Evolutionary conservation across 2,113 vertebrate genomes (phyloP).

Genomic region (Dendropsophus ebraccatus): DNA sequence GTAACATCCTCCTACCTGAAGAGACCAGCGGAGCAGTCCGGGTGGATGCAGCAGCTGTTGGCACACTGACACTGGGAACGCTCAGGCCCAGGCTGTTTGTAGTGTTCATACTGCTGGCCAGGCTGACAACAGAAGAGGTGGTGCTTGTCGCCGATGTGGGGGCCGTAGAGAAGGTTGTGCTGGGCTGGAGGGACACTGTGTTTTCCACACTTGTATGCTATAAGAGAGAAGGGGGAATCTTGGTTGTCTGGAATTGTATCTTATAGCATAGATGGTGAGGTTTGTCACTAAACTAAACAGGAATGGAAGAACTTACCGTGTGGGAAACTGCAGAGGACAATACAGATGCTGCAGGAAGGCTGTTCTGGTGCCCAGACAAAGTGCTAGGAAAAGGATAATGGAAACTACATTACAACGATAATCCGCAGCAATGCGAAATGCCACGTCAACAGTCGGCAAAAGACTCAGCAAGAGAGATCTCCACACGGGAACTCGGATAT

Average conservation of each 20-base stretch:
- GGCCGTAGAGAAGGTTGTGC: slow-evolving; percentile 77
- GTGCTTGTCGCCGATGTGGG: slow-evolving; percentile 71
- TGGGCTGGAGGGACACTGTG: slow-evolving; percentile 75
- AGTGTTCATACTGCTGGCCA: slow-evolving; percentile 76
- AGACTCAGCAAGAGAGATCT: slow-evolving; percentile 15
- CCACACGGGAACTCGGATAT: neutral
- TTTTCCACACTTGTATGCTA: slow-evolving; percentile 87
- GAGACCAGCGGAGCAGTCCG: slow-evolving; percentile 82
- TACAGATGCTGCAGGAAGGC: slow-evolving; percentile 81
- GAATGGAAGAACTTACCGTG: slow-evolving; percentile 75
- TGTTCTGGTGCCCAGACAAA: slow-evolving; percentile 79
- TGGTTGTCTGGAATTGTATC: neutral
- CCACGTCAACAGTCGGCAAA: neutral
- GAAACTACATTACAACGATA: neutral
- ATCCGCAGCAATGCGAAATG: too few species aligned
- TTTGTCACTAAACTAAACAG: neutral
- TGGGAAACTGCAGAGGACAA: slow-evolving; percentile 80
- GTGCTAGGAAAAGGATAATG: slow-evolving; percentile 66
- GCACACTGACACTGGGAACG: slow-evolving; percentile 78
- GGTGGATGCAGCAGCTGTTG: slow-evolving; percentile 73
- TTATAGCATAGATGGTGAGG: neutral
- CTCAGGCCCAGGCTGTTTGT: slow-evolving; percentile 80
- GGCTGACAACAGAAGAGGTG: slow-evolving; percentile 75
- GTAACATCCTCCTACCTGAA: slow-evolving; percentile 73
- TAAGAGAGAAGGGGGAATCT: slow-evolving; percentile 55